Conservation (phyloP, 2,888 invertebrate species). For the Microplitis deprimator region DNA sequence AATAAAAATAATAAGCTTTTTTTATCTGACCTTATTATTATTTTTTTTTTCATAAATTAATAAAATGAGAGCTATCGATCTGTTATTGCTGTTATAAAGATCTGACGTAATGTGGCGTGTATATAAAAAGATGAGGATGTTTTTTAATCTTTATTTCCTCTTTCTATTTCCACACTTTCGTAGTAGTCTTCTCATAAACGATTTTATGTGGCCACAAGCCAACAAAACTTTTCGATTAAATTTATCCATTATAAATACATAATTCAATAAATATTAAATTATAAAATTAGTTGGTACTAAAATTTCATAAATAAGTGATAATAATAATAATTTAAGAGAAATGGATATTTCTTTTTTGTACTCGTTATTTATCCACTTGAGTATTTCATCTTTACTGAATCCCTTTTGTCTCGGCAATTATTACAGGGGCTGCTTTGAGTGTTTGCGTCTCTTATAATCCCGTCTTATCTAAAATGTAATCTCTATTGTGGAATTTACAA, state of each 20-base stretch:
- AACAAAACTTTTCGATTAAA: conserved; percentile 3
- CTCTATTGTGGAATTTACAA: conserved; percentile 10
- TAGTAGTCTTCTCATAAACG: background rate
- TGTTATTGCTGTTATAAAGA: too few species aligned
- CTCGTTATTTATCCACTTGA: conserved; percentile 16
- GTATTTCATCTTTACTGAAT: conserved; percentile 15
- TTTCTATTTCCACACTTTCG: background rate
- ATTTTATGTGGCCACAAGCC: background rate
- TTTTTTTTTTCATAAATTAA: background rate
- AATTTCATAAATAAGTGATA: background rate
- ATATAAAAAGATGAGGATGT: conserved; percentile 3
- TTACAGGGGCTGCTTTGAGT: background rate
- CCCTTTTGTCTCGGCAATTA: conserved; percentile 21
- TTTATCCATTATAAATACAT: conserved; percentile 6
- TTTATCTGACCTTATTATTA: background rate
- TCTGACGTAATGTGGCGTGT: background rate
- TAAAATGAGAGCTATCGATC: too few species aligned
- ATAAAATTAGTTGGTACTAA: too few species aligned
- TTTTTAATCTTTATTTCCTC: background rate
- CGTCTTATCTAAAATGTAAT: conserved; percentile 6
- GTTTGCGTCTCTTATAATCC: conserved; percentile 15
- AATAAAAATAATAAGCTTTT: background rate
- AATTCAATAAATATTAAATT: too few species aligned
- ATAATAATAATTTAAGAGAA: background rate
- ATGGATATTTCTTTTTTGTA: background rate